These are phyloP conservation scores for Cryptoblepharus egeriae DNA, from an alignment of 2,797 vertebrate genomes.

Conservation along the genomic window DNA sequence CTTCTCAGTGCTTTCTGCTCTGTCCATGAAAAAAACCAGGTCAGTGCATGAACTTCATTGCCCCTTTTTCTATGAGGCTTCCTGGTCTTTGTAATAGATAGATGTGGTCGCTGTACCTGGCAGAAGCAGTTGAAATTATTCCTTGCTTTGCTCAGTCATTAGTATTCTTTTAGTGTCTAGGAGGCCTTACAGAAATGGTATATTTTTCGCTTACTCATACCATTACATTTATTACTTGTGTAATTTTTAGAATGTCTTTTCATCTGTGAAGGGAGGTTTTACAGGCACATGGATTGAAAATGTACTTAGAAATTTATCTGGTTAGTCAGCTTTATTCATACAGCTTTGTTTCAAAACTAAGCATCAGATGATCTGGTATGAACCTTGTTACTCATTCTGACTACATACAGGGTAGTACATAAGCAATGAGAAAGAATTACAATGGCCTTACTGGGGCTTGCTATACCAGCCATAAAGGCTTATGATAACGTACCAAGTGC, in stretches of 20 bases:
- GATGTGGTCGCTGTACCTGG: neutral
- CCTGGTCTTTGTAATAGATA: neutral
- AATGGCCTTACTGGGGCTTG: neutral
- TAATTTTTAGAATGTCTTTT: neutral
- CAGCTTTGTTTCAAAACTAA: conserved; percentile 16
- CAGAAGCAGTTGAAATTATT: neutral
- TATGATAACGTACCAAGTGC: neutral
- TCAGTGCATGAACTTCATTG: conserved; percentile 79
- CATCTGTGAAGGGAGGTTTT: neutral
- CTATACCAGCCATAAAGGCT: neutral
- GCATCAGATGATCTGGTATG: conserved; percentile 17
- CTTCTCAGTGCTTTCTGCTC: conserved; percentile 96
- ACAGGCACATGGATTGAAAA: neutral
- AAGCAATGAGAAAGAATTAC: neutral
- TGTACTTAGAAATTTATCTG: conserved; percentile 7
- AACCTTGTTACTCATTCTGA: neutral
- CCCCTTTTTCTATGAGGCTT: conserved; percentile 10
- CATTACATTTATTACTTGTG: conserved; percentile 54
- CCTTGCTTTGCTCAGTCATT: neutral
- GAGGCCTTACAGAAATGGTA: conserved; percentile 19
- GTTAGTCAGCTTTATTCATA: conserved; percentile 22
- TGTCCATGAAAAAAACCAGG: conserved; percentile 94
- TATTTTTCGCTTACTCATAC: conserved; percentile 45
- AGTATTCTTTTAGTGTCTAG: conserved; percentile 29
- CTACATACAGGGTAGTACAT: conserved; percentile 13